A percentile compares a stretch with the other conserved stretches of the same genome.
These are phyloP conservation scores for Muscina levida DNA, from an alignment of 2,888 invertebrate species.

Conservation along the genomic window DNA sequence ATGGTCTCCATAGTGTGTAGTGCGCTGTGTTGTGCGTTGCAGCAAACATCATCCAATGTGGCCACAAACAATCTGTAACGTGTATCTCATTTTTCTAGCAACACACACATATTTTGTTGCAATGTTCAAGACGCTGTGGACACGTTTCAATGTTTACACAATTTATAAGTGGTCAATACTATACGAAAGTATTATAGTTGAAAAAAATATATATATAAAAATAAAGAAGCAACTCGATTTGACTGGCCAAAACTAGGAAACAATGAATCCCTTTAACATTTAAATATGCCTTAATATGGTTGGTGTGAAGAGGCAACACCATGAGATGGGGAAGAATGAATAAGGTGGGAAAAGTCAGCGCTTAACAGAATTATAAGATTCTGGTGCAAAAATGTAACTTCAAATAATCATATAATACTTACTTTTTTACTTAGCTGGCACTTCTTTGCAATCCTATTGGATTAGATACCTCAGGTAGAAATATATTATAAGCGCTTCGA, in stretches of 20 bases:
- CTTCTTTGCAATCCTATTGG: no score
- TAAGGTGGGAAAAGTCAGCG: not conserved
- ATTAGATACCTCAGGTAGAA: no score
- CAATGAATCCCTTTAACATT: slow-evolving; percentile 62
- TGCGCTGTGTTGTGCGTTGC: not conserved
- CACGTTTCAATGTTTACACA: slow-evolving; percentile 65
- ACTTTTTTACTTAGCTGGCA: no score
- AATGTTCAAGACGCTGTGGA: slow-evolving; percentile 38
- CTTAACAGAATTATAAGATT: no score
- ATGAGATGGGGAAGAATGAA: not conserved
- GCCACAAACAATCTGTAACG: slow-evolving; percentile 57
- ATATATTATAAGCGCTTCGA: no score
- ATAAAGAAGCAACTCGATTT: not conserved
- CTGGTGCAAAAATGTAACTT: no score
- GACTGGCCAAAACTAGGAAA: slow-evolving; percentile 12
- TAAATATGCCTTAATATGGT: slow-evolving; percentile 65
- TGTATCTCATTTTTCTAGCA: slow-evolving; percentile 55
- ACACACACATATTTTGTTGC: slow-evolving; percentile 25
- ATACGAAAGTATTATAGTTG: slow-evolving; percentile 31
- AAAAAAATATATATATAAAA: slow-evolving; percentile 14
- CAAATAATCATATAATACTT: no score
- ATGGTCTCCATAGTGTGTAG: not conserved
- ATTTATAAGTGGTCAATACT: slow-evolving; percentile 59
- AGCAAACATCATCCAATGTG: slow-evolving; percentile 21
- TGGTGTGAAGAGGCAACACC: slow-evolving; percentile 29